Evolutionary conservation across 1,140 invertebrate species (phyloP).

Genomic region (Hycleus cichorii): DNA sequence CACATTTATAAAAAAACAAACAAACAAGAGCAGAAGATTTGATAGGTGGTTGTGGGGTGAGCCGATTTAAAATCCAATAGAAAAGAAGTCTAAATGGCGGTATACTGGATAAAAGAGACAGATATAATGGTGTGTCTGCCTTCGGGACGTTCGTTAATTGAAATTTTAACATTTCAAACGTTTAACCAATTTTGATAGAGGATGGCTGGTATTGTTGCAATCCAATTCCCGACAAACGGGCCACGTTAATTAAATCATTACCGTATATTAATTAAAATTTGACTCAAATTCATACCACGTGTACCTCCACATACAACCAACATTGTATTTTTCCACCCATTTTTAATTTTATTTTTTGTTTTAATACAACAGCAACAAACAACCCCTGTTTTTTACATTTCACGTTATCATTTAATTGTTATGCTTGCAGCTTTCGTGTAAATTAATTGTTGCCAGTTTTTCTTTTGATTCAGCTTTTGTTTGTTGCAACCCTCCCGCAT

Average conservation of each 20-base stretch:
- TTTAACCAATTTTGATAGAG: conserved; percentile 19
- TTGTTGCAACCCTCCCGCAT: no score
- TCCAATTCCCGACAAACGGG: conserved; percentile 29
- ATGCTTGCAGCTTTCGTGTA: conserved; percentile 3
- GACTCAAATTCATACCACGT: neutral
- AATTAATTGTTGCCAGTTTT: conserved; percentile 1
- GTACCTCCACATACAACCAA: no score
- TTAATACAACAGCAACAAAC: no score
- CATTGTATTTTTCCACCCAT: no score
- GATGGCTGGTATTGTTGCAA: conserved; percentile 3
- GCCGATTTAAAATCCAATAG: conserved; percentile 1
- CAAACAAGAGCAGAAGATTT: no score
- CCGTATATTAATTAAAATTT: conserved; percentile 39
- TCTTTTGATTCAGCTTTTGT: no score
- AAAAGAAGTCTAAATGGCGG: neutral
- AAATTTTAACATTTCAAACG: conserved; percentile 28
- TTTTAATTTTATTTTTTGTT: no score
- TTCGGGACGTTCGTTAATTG: conserved; percentile 31
- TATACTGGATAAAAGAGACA: neutral
- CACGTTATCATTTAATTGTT: conserved; percentile 11
- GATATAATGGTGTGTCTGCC: conserved; percentile 1
- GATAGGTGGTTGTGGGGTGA: neutral
- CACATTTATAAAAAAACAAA: no score
- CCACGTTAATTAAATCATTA: conserved; percentile 37
- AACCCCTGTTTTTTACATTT: neutral